Conservation (phyloP, 2,888 invertebrate genomes). For the Amiota communis region DNA sequence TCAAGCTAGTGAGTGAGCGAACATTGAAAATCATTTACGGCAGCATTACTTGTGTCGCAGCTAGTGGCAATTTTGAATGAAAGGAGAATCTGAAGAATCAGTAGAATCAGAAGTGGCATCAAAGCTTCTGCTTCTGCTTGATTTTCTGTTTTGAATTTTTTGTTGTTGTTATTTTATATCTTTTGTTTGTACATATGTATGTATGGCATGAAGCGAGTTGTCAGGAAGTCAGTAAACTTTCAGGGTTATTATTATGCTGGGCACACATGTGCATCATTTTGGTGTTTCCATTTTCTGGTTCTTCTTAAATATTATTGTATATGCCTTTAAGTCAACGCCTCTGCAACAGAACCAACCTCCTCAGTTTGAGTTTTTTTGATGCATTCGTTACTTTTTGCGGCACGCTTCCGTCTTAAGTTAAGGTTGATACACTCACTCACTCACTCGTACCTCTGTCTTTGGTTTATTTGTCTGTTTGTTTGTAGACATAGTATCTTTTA, state of each 20-base stretch:
- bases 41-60: not conserved
- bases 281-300: not conserved
- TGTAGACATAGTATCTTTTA: not conserved
- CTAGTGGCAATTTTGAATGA: not conserved
- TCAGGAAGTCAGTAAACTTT: conserved; percentile 66
- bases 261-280: conserved; percentile 42
- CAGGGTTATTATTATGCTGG: conserved; percentile 67
- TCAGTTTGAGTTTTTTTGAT: conserved; percentile 1
- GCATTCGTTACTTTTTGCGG: not conserved
- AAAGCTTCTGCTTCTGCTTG: not conserved
- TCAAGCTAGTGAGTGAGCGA: not conserved
- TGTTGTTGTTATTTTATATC: not conserved
- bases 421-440: no score
- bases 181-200: not conserved
- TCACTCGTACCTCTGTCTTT: not conserved
- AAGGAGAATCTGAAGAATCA: not conserved
- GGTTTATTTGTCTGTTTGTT: not conserved
- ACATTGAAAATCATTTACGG: no score
- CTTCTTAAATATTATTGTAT: not conserved
- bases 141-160: not conserved
- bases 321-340: conserved; percentile 13
- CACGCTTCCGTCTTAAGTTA: not conserved
- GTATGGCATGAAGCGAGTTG: conserved; percentile 42
- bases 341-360: conserved; percentile 12
- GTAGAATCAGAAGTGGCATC: not conserved